Conservation (phyloP, 2,888 invertebrate genomes). For the Bellardia pandia region DNA sequence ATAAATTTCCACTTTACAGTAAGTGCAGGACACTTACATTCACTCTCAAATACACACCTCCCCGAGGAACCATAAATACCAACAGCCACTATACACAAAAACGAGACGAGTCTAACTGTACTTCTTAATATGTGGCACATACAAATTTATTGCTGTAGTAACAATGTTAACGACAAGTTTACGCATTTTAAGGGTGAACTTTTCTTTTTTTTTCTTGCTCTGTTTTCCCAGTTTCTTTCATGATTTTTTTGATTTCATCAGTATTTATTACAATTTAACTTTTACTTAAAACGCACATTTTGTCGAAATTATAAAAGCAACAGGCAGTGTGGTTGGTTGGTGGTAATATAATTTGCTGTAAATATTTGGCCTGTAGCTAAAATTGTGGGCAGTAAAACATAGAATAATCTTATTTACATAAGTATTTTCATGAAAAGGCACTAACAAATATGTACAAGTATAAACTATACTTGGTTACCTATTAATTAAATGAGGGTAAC, state of each 20-base stretch:
- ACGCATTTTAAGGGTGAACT: constrained; percentile 23
- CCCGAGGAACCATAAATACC: neutral
- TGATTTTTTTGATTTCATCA: neutral
- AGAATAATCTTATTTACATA: constrained; percentile 53
- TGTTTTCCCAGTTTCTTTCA: constrained; percentile 7
- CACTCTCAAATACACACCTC: neutral
- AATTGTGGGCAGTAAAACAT: constrained; percentile 20
- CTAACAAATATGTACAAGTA: neutral
- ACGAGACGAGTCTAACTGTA: constrained; percentile 41
- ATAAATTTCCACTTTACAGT: neutral
- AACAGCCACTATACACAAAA: neutral
- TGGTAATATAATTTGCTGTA: neutral
- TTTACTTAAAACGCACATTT: neutral
- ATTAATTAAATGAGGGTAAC: neutral
- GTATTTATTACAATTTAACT: neutral
- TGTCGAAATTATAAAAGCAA: constrained; percentile 40
- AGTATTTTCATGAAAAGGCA: constrained; percentile 1
- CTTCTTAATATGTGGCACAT: constrained; percentile 11
- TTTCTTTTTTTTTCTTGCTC: constrained; percentile 1
- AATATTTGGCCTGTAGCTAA: constrained; percentile 19
- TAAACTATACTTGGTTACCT: neutral
- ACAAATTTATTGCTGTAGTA: constrained; percentile 12
- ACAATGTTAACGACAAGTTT: constrained; percentile 15
- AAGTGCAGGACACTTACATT: neutral
- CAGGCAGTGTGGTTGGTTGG: constrained; percentile 22